Evolutionary conservation across 1,140 invertebrate genomes (phyloP).

Genomic region (Scaptomyza pallida): DNA sequence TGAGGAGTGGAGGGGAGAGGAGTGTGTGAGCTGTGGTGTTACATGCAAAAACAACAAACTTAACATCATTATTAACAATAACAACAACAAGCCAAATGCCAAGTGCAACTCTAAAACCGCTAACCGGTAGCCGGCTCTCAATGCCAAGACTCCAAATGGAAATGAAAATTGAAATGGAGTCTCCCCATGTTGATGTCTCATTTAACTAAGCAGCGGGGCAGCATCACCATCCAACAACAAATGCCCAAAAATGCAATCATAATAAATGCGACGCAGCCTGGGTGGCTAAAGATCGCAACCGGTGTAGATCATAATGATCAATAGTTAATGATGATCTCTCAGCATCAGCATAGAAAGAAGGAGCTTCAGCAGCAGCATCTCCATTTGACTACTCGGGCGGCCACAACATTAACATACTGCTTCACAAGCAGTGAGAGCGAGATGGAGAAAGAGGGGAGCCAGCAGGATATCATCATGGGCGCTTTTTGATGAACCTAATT

Average conservation of each 20-base stretch:
- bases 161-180: slow-evolving; percentile 15
- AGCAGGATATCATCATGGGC: slow-evolving; percentile 30
- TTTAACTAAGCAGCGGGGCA: slow-evolving; percentile 75
- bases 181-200: slow-evolving; percentile 69
- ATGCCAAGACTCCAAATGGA: slow-evolving; percentile 14
- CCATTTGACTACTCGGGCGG: slow-evolving; percentile 48
- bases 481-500: slow-evolving; percentile 73
- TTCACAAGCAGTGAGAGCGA: neutral
- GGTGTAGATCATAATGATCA: slow-evolving; percentile 18
- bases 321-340: slow-evolving; percentile 1
- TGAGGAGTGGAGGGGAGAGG: neutral
- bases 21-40: slow-evolving; percentile 26
- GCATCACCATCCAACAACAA: slow-evolving; percentile 31
- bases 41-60: slow-evolving; percentile 76
- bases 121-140: slow-evolving; percentile 55
- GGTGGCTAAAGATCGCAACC: slow-evolving; percentile 48
- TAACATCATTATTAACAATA: slow-evolving; percentile 79
- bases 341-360: slow-evolving; percentile 22
- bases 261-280: slow-evolving; percentile 77
- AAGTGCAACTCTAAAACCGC: slow-evolving; percentile 34
- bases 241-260: slow-evolving; percentile 78
- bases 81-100: slow-evolving; percentile 69
- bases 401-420: slow-evolving; percentile 48
- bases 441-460: neutral
- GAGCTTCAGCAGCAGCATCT: slow-evolving; percentile 5